Conservation (phyloP, 2,888 invertebrate genomes). For the Brachylomia viminalis region DNA sequence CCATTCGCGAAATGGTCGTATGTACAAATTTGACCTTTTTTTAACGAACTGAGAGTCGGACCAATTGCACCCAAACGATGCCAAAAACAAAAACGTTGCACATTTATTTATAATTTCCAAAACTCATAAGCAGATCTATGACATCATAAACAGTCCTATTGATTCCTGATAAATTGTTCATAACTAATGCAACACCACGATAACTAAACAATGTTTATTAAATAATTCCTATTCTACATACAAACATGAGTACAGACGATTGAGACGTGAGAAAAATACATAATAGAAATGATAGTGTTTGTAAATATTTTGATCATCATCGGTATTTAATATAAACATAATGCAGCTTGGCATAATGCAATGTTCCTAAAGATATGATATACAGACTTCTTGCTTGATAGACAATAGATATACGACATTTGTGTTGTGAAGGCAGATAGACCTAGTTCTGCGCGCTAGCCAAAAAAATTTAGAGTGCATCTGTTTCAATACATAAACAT, state of each 20-base stretch:
- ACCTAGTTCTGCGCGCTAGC: neutral
- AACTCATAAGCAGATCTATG: neutral
- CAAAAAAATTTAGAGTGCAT: too few species aligned
- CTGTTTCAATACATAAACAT: too few species aligned
- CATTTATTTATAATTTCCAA: neutral
- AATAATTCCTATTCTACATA: constrained; percentile 33
- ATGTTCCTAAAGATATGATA: neutral
- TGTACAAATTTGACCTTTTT: neutral
- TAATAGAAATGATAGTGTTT: constrained; percentile 26
- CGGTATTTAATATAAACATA: neutral
- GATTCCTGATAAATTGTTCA: constrained; percentile 20
- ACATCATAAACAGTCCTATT: constrained; percentile 9
- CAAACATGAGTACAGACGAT: constrained; percentile 6
- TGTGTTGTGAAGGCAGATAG: neutral
- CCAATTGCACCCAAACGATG: too few species aligned
- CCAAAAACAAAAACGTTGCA: neutral
- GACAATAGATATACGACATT: neutral
- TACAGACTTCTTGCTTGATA: neutral
- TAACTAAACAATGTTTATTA: constrained; percentile 19
- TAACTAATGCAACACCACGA: constrained; percentile 1
- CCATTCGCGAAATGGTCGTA: neutral
- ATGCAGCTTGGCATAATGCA: neutral
- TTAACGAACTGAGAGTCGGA: neutral
- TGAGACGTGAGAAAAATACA: constrained; percentile 46
- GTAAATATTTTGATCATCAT: constrained; percentile 46